Base-by-base conservation (phyloP, 2,888 invertebrate species). In the Zygaena filipendulae region DNA sequence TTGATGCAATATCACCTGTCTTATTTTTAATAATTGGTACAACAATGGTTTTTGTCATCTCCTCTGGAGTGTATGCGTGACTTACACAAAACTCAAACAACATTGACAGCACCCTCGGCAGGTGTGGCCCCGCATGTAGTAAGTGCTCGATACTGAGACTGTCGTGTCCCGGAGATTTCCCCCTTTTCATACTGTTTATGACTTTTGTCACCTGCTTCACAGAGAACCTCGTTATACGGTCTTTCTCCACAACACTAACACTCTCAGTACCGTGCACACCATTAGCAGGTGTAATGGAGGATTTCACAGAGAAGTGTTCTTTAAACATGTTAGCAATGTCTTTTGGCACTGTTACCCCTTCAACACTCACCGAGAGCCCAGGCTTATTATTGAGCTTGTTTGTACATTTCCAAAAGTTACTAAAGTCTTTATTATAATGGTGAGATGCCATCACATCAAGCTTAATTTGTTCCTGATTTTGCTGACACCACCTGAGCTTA, bases 1-100 rank as follows among this genome's bases (percentile, higher is more conserved):
- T 25, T 7, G 25, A 25, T 11, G 21, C 11, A 2, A 23, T 14
- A 13, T 32, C 32, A 18, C 28, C 22, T 2, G 32, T 29, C 11
- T 23, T 32, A 27, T 35, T 29, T 19, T 31, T 35, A n/a, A n/a
- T n/a, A n/a, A n/a, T n/a, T n/a, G n/a, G n/a, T 7, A 32, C 27
- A n/a, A 35, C 31, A 11, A 35, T 21, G 7, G 31, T 29, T n/a
- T 20, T 13, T 18, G 32, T 30, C 7, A 34, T n/a, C 8, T 25
- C 21, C n/a, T 21, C 21, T 6, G 36, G 32, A n/a, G 30, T 10
- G 9, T 36, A 33, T 2, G 30, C 30, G 13, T 33, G 36, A 13
- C 30, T n/a, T 21, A 32, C 6, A 16, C 28, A 32, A 23, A 32
- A 11, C 10, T 13, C 24, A 20, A 13, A 24, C 13, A 29, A 29